Evolutionary conservation across 2,888 invertebrate species (phyloP), one percentile per base, ranked within the genome.

Genomic region (Phyto melanocephala): DNA sequence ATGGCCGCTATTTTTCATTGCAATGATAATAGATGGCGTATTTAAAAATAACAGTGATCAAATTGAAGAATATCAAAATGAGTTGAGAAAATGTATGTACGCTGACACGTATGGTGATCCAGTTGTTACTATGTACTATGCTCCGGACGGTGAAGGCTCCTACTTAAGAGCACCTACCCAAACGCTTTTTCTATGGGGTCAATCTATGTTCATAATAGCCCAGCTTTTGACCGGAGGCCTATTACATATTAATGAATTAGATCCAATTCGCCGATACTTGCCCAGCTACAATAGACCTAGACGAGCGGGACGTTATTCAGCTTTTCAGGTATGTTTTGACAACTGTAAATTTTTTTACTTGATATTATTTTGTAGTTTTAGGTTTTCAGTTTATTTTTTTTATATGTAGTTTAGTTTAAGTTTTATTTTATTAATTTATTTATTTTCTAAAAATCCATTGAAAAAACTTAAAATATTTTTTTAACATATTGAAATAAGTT

Each of bases 1-100:
- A 90, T 99, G 99, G 98, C 99, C 99, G 0, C 91, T 99, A 63
- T 99, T 99, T 91, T 98, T 96, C 88, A 95, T 98, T 52, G 96
- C 96, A 90, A 96, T 99, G 95, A 96, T 99, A 60, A 97, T 99
- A 86, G 99, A 99, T 90, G 98, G 99, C 10, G 96, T 97, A 62
- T 97, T 97, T 89, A 95, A 95, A 87, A 94, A 96, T 17, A 92
- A 96, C 84, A 95, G 96, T 2, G 96, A 97, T 68, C 97, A 98
- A 92, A 96, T 97, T n/a, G 95, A 96, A 83, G 95, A 97, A 89
- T 99, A 97, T 91, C 96, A 98, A 91, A 94, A 94, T 85, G 92
- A 98, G 83, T 91, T 99, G 47, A 95, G 97, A 88, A 93, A 95
- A 45, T 93, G 97, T 86, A 94, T 99, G 86, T 95, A 95, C 86